These are phyloP conservation scores for Oriolus oriolus DNA, from an alignment of 2,113 vertebrate genomes.

Conservation along the genomic window DNA sequence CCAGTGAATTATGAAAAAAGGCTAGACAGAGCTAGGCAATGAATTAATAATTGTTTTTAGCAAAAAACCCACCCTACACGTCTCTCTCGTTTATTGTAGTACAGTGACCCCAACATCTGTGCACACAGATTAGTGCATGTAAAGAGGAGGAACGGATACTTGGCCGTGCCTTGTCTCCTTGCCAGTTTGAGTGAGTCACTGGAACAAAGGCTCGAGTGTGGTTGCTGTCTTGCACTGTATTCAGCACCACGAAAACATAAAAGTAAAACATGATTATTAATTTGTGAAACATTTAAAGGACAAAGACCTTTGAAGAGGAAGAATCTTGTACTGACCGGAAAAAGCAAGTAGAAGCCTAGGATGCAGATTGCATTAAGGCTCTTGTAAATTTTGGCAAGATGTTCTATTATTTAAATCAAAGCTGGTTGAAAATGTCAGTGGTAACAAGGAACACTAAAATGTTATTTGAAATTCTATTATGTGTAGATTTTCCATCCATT, in stretches of 20 bases:
- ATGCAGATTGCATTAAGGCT: neutral
- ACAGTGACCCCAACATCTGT: neutral
- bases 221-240: neutral
- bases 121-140: neutral
- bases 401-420: neutral
- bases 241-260: neutral
- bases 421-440: neutral
- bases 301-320: neutral
- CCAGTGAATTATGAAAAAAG: neutral
- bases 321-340: neutral
- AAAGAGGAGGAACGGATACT: neutral
- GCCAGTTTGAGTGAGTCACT: neutral
- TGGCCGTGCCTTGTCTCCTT: neutral
- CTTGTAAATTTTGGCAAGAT: neutral
- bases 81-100: neutral
- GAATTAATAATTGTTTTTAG: neutral
- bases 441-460: neutral
- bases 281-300: neutral
- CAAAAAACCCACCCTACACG: fast-evolving
- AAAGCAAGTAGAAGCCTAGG: neutral
- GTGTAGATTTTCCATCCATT: neutral
- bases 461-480: neutral
- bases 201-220: neutral
- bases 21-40: neutral
- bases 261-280: neutral